These are phyloP conservation scores for Aleiodes alternator DNA, from an alignment of 2,888 invertebrate genomes.

Conservation along the genomic window DNA sequence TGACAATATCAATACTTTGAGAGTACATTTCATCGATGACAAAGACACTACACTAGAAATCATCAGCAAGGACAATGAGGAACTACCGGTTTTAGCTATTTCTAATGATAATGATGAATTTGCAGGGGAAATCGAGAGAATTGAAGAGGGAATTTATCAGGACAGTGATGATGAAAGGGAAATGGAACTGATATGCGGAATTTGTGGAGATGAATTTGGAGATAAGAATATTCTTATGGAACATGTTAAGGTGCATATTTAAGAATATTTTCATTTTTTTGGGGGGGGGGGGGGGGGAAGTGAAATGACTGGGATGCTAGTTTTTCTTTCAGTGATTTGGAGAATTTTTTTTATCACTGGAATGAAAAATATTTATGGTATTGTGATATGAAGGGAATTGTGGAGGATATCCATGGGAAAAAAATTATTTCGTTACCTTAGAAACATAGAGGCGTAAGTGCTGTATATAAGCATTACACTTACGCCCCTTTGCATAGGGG, in stretches of 20 bases:
- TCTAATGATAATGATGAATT: constrained; percentile 45
- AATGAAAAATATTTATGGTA: too few relatives aligned
- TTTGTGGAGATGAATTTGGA: constrained; percentile 72
- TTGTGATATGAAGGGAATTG: not conserved
- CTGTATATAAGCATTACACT: too few relatives aligned
- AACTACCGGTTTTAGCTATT: not conserved
- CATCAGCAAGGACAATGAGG: constrained; percentile 24
- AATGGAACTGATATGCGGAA: constrained; percentile 70
- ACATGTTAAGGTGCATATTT: constrained; percentile 74
- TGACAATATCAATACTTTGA: constrained; percentile 52
- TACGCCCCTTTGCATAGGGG: too few relatives aligned
- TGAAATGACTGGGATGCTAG: too few relatives aligned
- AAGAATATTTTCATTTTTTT: constrained; percentile 54
- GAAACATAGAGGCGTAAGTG: too few relatives aligned
- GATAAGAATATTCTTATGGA: constrained; percentile 71
- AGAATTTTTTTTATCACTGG: too few relatives aligned
- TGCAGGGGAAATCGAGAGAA: constrained; percentile 22
- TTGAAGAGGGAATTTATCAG: constrained; percentile 32
- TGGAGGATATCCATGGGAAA: not conserved
- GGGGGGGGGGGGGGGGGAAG: too few relatives aligned
- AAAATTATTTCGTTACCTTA: too few relatives aligned
- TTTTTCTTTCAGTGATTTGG: too few relatives aligned
- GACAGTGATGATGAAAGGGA: constrained; percentile 61
- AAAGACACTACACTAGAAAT: constrained; percentile 8
- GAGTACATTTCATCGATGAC: constrained; percentile 22